Conservation (phyloP, 2,888 invertebrate species). For the Acrobasis suavella region DNA sequence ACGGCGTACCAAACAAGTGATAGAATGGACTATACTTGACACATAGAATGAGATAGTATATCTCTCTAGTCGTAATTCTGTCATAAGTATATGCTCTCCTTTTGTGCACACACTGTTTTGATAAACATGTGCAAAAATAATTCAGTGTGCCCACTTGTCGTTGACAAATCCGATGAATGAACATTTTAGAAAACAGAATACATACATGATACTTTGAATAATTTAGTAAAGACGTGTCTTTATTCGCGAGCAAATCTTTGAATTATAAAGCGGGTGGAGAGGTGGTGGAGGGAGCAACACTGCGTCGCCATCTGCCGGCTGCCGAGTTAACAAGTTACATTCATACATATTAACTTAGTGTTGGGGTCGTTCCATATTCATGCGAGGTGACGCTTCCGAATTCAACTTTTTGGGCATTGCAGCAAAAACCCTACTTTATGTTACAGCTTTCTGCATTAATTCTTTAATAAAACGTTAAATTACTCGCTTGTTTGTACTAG, state of each 20-base stretch:
- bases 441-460: slow-evolving; percentile 22
- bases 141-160: not conserved
- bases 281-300: slow-evolving; percentile 50
- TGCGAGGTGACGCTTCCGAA: slow-evolving; percentile 44
- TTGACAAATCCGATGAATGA: not conserved
- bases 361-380: slow-evolving; percentile 65
- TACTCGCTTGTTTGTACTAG: not conserved
- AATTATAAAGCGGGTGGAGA: slow-evolving; percentile 70
- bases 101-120: too few species aligned
- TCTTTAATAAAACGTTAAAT: slow-evolving; percentile 12
- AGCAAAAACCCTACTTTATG: slow-evolving; percentile 19
- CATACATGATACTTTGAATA: slow-evolving; percentile 47
- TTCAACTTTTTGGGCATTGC: slow-evolving; percentile 29
- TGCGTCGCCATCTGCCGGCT: slow-evolving; percentile 56
- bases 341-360: slow-evolving; percentile 76
- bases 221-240: slow-evolving; percentile 65
- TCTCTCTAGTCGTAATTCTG: too few species aligned
- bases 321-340: slow-evolving; percentile 69
- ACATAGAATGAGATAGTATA: too few species aligned
- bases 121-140: too few species aligned
- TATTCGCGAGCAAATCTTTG: slow-evolving; percentile 74
- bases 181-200: slow-evolving; percentile 14
- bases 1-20: too few species aligned
- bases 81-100: too few species aligned
- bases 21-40: too few species aligned